phyloP scores from a whole-genome alignment of 53 echinoderm and acorn worm species.

The Henricia sp. region DNA sequence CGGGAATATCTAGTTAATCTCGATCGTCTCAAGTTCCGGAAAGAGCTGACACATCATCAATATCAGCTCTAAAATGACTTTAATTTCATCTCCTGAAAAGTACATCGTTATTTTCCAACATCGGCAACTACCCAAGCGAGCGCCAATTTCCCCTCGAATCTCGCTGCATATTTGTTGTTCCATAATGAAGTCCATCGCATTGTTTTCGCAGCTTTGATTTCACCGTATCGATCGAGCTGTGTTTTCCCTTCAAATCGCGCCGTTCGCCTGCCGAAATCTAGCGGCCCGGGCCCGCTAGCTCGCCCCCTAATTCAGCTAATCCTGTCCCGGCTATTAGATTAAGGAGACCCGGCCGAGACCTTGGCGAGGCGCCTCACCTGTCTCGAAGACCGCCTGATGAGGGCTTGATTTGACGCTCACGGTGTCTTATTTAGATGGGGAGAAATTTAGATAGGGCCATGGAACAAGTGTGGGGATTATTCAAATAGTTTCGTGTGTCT shows the following conservation, averaged over 20 bases:
- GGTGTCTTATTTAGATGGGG: not conserved
- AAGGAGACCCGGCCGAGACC: slow-evolving; percentile 47
- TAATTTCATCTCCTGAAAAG: not conserved
- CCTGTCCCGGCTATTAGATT: slow-evolving; percentile 34
- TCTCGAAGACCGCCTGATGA: not conserved
- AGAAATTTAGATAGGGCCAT: too few species aligned
- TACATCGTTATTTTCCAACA: slow-evolving; percentile 3
- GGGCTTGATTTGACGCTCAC: not conserved
- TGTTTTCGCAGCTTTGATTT: slow-evolving; percentile 54
- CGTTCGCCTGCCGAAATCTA: slow-evolving; percentile 6
- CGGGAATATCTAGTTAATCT: too few species aligned
- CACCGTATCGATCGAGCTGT: slow-evolving; percentile 4
- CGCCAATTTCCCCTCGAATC: not conserved
- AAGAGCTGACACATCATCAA: not conserved
- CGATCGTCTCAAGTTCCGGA: too few species aligned
- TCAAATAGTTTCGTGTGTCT: too few species aligned
- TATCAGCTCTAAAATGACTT: not conserved
- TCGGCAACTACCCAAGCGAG: not conserved
- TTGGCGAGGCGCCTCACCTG: slow-evolving; percentile 56
- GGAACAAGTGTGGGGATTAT: too few species aligned
- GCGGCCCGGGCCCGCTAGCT: not conserved
- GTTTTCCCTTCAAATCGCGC: not conserved
- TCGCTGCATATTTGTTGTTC: slow-evolving; percentile 16
- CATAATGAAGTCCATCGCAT: slow-evolving; percentile 38
- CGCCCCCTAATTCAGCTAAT: slow-evolving; percentile 51